Evolutionary conservation across 37 sponge, comb jelly and placozoan genomes (phyloP), one percentile per base, ranked within the genome.

Genomic region (Halisarca cf. caerulea): DNA sequence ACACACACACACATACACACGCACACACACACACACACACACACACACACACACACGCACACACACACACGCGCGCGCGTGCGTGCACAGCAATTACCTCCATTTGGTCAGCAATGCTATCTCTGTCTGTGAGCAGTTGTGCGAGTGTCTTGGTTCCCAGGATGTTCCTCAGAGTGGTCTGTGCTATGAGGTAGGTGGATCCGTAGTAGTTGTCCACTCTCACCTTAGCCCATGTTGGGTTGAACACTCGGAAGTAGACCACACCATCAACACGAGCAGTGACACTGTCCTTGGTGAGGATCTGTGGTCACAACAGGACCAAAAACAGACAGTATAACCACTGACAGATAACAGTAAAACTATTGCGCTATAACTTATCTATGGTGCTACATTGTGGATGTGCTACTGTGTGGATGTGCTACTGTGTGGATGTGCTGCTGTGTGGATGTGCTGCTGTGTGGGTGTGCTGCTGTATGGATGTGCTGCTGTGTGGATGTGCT

Each of bases 231-330:
- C 68, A 53, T 27, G 88, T 86, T 14, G 98, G 94, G 73, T 89
- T 86, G 59, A 30, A 45, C 15, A 95, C 87, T 17, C 95, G 85
- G 90, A 90, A 97, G 83, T 91, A 97, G 51, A 97, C 98, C 77
- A 95, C 98, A 21, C 93, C 98, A 86, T 97, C 96, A 45, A 97
- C 98, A 7, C 80, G 42, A 17, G 88, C 93, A 18, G 94, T 97
- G 25, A 97, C 98, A 66, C 87, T 86, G 88, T 97, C 98, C 77
- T 90, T 92, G 33, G 98, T 95, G 32, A 97, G 85, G 30, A 93
- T 94, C 95, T 95, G 55, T 2, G 37, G n/a, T n/a, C 18, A 81
- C 59, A 14, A 1, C 25, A 34, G 3, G 40, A 82, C 24, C 43
- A 34, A 1, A 34, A 3, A 80, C 37, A 7, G 42, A n/a, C n/a